Evolutionary conservation across 2,797 vertebrate genomes (phyloP).

Genomic region (Mareca strepera): DNA sequence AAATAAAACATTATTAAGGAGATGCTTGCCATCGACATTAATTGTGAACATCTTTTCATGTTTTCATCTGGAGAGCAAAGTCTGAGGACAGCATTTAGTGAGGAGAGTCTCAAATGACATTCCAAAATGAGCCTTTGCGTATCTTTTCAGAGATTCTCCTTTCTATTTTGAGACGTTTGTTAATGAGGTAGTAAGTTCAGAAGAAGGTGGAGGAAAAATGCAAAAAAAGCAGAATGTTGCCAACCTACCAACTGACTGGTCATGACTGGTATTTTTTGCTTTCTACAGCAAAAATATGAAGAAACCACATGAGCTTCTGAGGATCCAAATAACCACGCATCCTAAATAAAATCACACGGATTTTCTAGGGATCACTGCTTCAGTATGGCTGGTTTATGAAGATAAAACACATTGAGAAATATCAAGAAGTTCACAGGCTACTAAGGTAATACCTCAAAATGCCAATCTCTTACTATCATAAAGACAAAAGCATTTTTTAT

Average conservation of each 20-base stretch:
- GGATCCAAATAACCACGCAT: background rate
- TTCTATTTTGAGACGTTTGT: background rate
- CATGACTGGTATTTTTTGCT: background rate
- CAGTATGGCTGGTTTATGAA: background rate
- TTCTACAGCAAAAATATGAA: background rate
- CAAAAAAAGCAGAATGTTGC: background rate
- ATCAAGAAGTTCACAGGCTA: background rate
- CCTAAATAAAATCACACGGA: background rate
- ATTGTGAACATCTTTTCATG: slow-evolving; percentile 6
- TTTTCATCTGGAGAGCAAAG: slow-evolving; percentile 10
- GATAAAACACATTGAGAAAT: background rate
- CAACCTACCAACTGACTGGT: background rate
- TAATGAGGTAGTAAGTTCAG: background rate
- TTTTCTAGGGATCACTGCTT: background rate
- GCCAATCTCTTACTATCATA: background rate
- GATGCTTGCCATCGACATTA: background rate
- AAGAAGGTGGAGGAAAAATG: background rate
- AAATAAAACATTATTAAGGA: slow-evolving; percentile 29
- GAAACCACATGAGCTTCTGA: background rate
- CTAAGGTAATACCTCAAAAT: background rate
- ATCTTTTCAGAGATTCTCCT: background rate
- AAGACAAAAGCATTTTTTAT: background rate
- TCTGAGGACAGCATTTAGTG: background rate
- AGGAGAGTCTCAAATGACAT: background rate
- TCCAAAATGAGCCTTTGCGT: background rate